Evolutionary conservation across 2,797 vertebrate species (phyloP), one percentile per base, ranked within the genome.

Genomic region (Lepus townsendii): DNA sequence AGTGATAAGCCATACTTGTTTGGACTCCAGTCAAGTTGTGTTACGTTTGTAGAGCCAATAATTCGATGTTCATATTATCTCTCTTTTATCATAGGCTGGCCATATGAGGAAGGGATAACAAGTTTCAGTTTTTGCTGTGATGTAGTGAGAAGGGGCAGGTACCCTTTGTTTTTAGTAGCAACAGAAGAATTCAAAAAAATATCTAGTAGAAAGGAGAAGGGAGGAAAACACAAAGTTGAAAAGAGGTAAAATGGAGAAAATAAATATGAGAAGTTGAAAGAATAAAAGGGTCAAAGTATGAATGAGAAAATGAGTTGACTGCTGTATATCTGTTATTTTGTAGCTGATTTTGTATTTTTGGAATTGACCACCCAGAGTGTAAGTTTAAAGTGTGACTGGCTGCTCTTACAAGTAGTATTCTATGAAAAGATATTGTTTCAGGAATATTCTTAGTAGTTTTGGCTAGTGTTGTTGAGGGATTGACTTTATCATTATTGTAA

Each of bases 231-330:
- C 27, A 82, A 50, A 90, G 47, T 60, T 88, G 54, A 69, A 84
- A 86, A 86, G 47, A 82, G 76, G 38, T 27, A 27, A 52, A 30
- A n/a, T 7, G 35, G n/a, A 60, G 17, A 32, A 54, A 63, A 35
- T 13, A 42, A 73, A 62, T 86, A 69, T 86, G 57, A 84, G 72
- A 47, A 10, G 50, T 8, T 72, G 11, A 83, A 83, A 89, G 22
- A 68, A 47, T 80, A 60, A 47, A 82, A 92, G 85, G 19, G 5
- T 88, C 54, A 69, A 83, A 93, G 9, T 57, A 95, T 83, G 54
- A 88, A 42, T 50, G 76, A 72, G 73, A 52, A 91, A 68, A 76
- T 12, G 57, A 93, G 4, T 27, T 12, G 47, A 57, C 27, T n/a
- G 38, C n/a, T 66, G 76, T 83, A 16, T 66, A 16, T 63, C n/a